Conservation (phyloP, 1,140 invertebrate species). For the Drosophila parabipectinata region DNA sequence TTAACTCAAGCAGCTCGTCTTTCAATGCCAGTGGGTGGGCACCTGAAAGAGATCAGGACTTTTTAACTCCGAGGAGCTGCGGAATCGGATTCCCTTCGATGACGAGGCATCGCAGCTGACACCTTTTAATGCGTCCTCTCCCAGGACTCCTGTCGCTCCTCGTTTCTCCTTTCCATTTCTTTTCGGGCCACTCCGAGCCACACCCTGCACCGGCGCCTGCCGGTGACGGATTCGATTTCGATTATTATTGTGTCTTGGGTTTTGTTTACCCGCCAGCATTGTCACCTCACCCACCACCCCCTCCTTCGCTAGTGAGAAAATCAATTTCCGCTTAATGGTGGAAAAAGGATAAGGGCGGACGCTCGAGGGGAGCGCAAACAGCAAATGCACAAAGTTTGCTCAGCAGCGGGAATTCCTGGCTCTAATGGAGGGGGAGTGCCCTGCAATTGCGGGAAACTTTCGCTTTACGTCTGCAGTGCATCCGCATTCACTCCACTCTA, state of each 20-base stretch:
- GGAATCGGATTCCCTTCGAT: slow-evolving; percentile 26
- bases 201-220: slow-evolving; percentile 51
- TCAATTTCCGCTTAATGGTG: slow-evolving; percentile 70
- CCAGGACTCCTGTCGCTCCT: slow-evolving; percentile 11
- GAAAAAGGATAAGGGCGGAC: not conserved
- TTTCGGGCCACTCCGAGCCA: slow-evolving; percentile 9
- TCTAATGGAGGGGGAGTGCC: slow-evolving; percentile 23
- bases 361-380: slow-evolving; percentile 65
- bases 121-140: slow-evolving; percentile 52
- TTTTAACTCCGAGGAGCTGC: slow-evolving; percentile 6
- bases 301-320: slow-evolving; percentile 40
- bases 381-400: slow-evolving; percentile 69
- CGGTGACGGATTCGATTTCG: slow-evolving; percentile 76
- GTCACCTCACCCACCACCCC: slow-evolving; percentile 4
- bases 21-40: slow-evolving; percentile 43
- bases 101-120: slow-evolving; percentile 55
- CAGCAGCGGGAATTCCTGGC: slow-evolving; percentile 28
- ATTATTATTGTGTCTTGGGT: slow-evolving; percentile 78
- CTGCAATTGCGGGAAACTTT: slow-evolving; percentile 71
- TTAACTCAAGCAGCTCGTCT: slow-evolving; percentile 72
- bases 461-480: slow-evolving; percentile 61
- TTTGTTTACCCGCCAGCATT: slow-evolving; percentile 64
- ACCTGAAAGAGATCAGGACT: slow-evolving; percentile 28
- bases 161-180: not conserved
- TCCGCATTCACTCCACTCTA: slow-evolving; percentile 11